Evolutionary conservation across 1,140 invertebrate genomes (phyloP).

Genomic region (Choristoneura fumiferana): DNA sequence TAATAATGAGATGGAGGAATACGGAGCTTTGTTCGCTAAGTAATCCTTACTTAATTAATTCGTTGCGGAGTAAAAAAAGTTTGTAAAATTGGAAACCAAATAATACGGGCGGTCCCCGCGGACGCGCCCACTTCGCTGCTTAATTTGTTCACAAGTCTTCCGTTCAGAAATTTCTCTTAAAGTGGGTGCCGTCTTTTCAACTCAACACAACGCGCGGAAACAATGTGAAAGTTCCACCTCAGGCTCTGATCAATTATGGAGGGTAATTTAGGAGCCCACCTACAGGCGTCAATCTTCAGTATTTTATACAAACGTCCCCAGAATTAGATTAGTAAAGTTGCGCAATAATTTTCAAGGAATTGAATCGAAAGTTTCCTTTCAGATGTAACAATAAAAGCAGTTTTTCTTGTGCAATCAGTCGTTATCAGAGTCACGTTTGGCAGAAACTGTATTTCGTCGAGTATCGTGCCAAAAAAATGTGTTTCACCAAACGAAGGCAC

Average conservation of each 20-base stretch:
- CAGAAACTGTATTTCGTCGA: background rate
- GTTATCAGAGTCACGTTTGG: constrained; percentile 20
- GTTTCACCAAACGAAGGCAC: background rate
- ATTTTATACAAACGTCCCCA: constrained; percentile 1
- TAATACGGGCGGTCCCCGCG: constrained; percentile 30
- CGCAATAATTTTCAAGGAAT: constrained; percentile 2
- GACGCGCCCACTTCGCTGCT: constrained; percentile 28
- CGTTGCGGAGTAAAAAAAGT: constrained; percentile 38
- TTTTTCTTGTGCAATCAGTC: background rate
- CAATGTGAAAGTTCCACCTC: constrained; percentile 27
- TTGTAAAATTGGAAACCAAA: constrained; percentile 37
- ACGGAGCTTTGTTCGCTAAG: constrained; percentile 34
- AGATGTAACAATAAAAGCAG: background rate
- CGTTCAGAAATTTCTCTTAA: constrained; percentile 33
- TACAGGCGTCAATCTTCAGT: constrained; percentile 9
- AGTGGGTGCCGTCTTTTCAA: constrained; percentile 35
- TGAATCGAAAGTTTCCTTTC: background rate
- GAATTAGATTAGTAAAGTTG: constrained; percentile 13
- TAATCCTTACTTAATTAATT: constrained; percentile 47
- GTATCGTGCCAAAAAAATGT: constrained; percentile 15
- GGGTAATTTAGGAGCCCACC: background rate
- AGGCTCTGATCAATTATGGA: constrained; percentile 12
- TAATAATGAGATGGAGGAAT: constrained; percentile 34
- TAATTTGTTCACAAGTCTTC: constrained; percentile 43
- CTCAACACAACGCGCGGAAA: constrained; percentile 22